phyloP scores from a whole-genome alignment of 2,113 vertebrate genomes.

The Ameiurus melas region DNA sequence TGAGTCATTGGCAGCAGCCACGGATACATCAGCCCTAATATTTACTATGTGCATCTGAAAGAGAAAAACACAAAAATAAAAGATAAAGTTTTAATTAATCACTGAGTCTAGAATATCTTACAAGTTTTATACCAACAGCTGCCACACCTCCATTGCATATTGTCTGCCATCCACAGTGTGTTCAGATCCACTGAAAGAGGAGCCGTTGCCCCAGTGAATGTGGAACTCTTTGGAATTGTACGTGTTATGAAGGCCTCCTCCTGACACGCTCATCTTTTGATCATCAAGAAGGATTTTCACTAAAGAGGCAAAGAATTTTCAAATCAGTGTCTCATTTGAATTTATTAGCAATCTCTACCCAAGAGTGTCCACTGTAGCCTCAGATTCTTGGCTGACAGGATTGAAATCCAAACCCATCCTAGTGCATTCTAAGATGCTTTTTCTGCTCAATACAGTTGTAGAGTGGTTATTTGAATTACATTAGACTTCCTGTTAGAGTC shows the following conservation, averaged over 20 bases:
- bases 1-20: slow-evolving; percentile 45
- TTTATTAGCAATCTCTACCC: background rate
- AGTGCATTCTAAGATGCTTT: too few species aligned
- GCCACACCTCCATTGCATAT: slow-evolving; percentile 71
- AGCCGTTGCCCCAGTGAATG: slow-evolving; percentile 70
- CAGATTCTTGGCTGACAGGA: background rate
- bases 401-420: too few species aligned
- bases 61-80: background rate
- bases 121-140: background rate
- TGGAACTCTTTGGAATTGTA: slow-evolving; percentile 68
- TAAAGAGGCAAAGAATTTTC: slow-evolving; percentile 37
- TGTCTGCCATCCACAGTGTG: slow-evolving; percentile 63
- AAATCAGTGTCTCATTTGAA: background rate
- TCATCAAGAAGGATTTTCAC: slow-evolving; percentile 53
- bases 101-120: background rate
- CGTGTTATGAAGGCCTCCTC: slow-evolving; percentile 60
- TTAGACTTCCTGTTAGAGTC: background rate
- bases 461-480: background rate
- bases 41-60: slow-evolving; percentile 74
- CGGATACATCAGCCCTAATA: slow-evolving; percentile 45
- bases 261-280: slow-evolving; percentile 54
- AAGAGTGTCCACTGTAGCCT: background rate
- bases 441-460: background rate
- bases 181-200: slow-evolving; percentile 64
- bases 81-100: background rate